Conservation (phyloP, 2,797 vertebrate species). For the Protonibea diacanthus region DNA sequence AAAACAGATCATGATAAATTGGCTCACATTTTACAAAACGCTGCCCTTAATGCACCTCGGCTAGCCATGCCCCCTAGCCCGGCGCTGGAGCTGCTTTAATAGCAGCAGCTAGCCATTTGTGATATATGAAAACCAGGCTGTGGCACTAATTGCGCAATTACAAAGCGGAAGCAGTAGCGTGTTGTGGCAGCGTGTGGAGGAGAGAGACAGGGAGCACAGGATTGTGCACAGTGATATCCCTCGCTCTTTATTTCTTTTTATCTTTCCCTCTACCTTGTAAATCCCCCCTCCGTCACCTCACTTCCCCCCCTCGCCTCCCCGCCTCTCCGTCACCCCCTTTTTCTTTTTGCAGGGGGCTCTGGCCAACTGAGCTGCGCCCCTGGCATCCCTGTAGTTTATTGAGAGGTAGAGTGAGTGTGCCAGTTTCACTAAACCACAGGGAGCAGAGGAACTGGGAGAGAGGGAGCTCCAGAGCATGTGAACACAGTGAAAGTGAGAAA, state of each 20-base stretch:
- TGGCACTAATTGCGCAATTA: constrained; percentile 99
- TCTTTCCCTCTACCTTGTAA: constrained; percentile 34
- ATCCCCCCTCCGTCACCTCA: constrained; percentile 22
- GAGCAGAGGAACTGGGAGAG: constrained; percentile 55
- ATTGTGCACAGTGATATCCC: constrained; percentile 51
- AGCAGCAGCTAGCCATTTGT: constrained; percentile 88
- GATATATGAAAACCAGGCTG: constrained; percentile 96
- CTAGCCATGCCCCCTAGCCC: constrained; percentile 80
- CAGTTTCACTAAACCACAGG: constrained; percentile 70
- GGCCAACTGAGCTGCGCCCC: constrained; percentile 54
- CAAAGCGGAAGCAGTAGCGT: constrained; percentile 93
- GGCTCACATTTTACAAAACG: constrained; percentile 96
- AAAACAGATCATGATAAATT: constrained; percentile 98
- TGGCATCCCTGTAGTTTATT: constrained; percentile 62
- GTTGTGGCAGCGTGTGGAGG: constrained; percentile 90
- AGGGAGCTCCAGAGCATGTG: constrained; percentile 44
- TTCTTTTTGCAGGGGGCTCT: constrained; percentile 15
- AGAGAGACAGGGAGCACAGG: constrained; percentile 83
- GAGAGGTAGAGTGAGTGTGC: constrained; percentile 69
- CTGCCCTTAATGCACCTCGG: constrained; percentile 94
- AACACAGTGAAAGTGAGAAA: constrained; percentile 50
- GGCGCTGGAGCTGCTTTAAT: constrained; percentile 80
- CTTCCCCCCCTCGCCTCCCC: constrained; percentile 12
- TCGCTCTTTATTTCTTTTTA: constrained; percentile 38
- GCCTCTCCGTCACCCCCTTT: constrained; percentile 28